phyloP scores from a whole-genome alignment of 2,888 invertebrate species.

The Thymelicus acteon region DNA sequence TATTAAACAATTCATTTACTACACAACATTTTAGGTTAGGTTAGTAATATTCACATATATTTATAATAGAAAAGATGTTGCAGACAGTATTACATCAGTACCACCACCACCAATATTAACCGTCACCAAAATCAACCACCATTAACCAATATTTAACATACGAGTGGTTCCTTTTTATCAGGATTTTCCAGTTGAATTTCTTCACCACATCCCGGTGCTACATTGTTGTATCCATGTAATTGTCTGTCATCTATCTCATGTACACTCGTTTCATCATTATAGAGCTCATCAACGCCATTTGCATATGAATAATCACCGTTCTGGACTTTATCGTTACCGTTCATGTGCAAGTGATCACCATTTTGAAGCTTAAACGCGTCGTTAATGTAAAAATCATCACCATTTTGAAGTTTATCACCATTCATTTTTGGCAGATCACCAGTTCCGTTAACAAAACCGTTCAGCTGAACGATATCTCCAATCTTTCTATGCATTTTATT shows the following conservation, averaged over 20 bases:
- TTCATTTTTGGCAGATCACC: background rate
- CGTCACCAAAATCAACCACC: conserved; percentile 43
- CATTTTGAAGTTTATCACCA: conserved; percentile 5
- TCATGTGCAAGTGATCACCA: conserved; percentile 13
- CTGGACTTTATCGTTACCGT: conserved; percentile 40
- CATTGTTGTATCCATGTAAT: conserved; percentile 71
- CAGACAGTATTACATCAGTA: no score
- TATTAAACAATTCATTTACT: no score
- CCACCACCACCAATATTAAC: no score
- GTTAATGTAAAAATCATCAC: conserved; percentile 24
- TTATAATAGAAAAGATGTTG: no score
- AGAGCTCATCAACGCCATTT: conserved; percentile 46
- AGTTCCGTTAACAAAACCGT: conserved; percentile 3
- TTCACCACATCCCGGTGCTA: conserved; percentile 65
- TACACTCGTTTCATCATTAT: conserved; percentile 18
- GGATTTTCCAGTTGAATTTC: conserved; percentile 73
- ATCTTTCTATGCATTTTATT: conserved; percentile 42
- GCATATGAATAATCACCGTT: conserved; percentile 39
- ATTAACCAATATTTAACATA: conserved; percentile 52
- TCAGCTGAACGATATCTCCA: conserved; percentile 33
- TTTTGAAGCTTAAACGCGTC: conserved; percentile 18
- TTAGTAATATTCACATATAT: no score
- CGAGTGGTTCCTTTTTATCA: conserved; percentile 69
- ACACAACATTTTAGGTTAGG: no score
- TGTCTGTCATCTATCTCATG: conserved; percentile 48